Evolutionary conservation across 2,797 vertebrate genomes (phyloP).

Genomic region (Diglossa cyanea): DNA sequence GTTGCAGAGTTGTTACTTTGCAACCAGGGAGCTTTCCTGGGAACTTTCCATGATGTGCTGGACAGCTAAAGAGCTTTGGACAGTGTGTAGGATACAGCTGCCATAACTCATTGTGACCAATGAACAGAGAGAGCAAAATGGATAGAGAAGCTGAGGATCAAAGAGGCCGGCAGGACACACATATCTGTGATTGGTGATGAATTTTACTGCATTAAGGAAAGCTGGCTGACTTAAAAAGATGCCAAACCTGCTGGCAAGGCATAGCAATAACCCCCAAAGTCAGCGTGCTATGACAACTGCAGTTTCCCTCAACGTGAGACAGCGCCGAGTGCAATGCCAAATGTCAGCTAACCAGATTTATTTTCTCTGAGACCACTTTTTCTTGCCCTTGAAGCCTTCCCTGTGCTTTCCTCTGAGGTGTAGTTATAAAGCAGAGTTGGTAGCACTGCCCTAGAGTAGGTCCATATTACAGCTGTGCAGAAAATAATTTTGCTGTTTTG

Average conservation of each 20-base stretch:
- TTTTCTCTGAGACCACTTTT: slow-evolving; percentile 4
- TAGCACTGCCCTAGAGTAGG: background rate
- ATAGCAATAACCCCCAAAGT: background rate
- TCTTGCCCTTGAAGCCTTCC: background rate
- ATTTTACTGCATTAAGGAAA: slow-evolving; percentile 31
- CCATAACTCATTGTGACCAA: slow-evolving; percentile 55
- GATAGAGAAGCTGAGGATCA: slow-evolving; percentile 52
- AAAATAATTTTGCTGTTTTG: background rate
- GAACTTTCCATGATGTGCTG: slow-evolving; percentile 51
- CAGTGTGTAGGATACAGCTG: slow-evolving; percentile 13
- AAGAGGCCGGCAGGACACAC: slow-evolving; percentile 22
- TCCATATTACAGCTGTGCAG: background rate
- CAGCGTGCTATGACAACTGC: slow-evolving; percentile 2
- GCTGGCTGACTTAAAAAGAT: slow-evolving; percentile 19
- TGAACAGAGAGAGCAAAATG: slow-evolving; percentile 27
- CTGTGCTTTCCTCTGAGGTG: background rate
- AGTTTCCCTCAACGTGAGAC: background rate
- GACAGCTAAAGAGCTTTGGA: slow-evolving; percentile 47
- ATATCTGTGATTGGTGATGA: slow-evolving; percentile 28
- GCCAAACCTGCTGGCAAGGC: slow-evolving; percentile 29
- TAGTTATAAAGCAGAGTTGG: background rate
- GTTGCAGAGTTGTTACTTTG: slow-evolving; percentile 66
- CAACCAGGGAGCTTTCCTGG: slow-evolving; percentile 60
- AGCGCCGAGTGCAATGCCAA: background rate
- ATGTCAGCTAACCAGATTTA: background rate